These are phyloP conservation scores for Porites cylindrica DNA, from an alignment of 92 coral and sea anemone genomes.

Conservation along the genomic window DNA sequence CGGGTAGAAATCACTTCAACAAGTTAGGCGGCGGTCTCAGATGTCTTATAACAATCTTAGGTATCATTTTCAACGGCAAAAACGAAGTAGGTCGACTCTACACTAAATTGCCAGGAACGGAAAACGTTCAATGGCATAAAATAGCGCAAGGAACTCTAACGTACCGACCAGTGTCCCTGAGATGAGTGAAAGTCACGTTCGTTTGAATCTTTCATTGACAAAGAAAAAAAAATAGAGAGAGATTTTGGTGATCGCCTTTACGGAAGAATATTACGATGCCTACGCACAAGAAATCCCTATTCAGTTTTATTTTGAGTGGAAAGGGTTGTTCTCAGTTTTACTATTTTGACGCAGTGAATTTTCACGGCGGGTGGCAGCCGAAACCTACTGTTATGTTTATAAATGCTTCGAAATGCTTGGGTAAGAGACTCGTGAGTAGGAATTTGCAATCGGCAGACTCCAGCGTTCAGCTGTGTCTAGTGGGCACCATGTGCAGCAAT, in stretches of 20 bases:
- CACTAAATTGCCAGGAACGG: neutral
- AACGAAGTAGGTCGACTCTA: neutral
- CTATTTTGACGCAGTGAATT: neutral
- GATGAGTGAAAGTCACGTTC: too few species aligned
- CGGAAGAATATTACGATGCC: neutral
- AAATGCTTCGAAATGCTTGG: neutral
- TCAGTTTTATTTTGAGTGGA: conserved; percentile 1
- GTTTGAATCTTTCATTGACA: too few species aligned
- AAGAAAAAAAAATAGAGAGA: neutral
- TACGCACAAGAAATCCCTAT: conserved; percentile 24
- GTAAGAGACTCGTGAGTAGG: conserved; percentile 17
- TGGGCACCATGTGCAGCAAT: conserved; percentile 22
- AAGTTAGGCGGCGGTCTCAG: too few species aligned
- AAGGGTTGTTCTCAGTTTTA: conserved; percentile 3
- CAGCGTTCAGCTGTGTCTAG: conserved; percentile 22
- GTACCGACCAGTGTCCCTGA: too few species aligned
- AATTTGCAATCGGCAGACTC: neutral
- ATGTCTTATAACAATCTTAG: too few species aligned
- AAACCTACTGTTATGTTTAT: conserved; percentile 18
- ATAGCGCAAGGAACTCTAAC: too few species aligned
- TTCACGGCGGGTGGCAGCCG: conserved; percentile 14
- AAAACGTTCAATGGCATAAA: too few species aligned
- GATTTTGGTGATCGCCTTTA: neutral
- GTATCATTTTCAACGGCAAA: too few species aligned
- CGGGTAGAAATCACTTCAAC: too few species aligned